Base-by-base conservation (phyloP, 2,113 vertebrate genomes). In the Callocephalon fimbriatum region DNA sequence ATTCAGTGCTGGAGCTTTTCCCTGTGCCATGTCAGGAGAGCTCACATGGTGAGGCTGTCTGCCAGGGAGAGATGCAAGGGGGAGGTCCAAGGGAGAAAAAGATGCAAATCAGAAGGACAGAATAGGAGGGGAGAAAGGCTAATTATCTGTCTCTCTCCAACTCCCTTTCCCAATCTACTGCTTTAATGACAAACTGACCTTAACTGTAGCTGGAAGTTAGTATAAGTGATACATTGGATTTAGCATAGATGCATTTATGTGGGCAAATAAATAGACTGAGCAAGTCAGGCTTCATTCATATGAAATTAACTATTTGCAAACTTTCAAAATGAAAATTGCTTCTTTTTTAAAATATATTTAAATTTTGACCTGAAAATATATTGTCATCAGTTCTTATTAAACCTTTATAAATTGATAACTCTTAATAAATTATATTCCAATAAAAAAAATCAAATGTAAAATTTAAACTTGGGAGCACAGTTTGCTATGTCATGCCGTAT, bases 121-220 rank as follows among this genome's bases (percentile, higher is more conserved):
- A 82, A 72, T 35, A 82, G 65, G 27, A 86, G 40, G 23, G 53
- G 37, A 75, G 66, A 85, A 72, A 77, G 71, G 40, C 12, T 85
- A 85, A 93, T 95, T 92, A 61, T 75, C 11, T 77, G 22, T 75
- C 47, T 88, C 40, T 15, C 29, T 94, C 32, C 58, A 75, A 13
- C 61, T 93, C 81, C 88, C 62, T 58, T 65, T 83, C 12, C 32
- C 29, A 17, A 32, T 74, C 51, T 58, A 32, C 6, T 89, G 27
- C 71, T 79, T 25, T 51, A 65, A 66, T 70, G 84, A 74, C 61
- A 59, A 92, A 79, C 32, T 44, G 66, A 82, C 73, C 70, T 87
- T 67, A 72, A 6, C 56, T 48, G 25, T 10, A 68, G 66, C 44
- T 92, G 50, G 35, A 81, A 93, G 21, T 68, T 84, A 16, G 50